Evolutionary conservation across 2,888 invertebrate species (phyloP).

Genomic region (Calephelis perditalis): DNA sequence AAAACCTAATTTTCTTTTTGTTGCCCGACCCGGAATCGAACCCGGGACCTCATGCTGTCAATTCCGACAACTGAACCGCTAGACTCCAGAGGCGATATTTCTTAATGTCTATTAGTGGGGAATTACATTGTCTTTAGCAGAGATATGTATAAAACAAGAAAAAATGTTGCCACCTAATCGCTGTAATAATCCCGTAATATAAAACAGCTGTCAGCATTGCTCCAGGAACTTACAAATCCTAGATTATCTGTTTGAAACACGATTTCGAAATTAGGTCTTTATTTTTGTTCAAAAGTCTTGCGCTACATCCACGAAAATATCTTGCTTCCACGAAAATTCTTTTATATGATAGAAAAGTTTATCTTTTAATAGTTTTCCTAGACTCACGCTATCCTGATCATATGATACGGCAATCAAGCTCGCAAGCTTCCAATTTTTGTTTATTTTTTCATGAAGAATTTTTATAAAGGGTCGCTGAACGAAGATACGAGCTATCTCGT

Average conservation of each 20-base stretch:
- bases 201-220: conserved; percentile 39
- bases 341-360: not conserved
- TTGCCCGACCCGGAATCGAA: no score
- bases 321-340: conserved; percentile 1
- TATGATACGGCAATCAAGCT: conserved; percentile 1
- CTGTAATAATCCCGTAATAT: conserved; percentile 52
- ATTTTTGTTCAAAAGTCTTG: conserved; percentile 48
- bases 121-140: no score
- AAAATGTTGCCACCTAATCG: conserved; percentile 31
- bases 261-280: conserved; percentile 58
- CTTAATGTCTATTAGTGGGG: no score
- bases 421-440: conserved; percentile 3
- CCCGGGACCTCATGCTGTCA: no score
- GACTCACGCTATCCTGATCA: conserved; percentile 5
- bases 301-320: not conserved
- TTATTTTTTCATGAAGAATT: not conserved
- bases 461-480: not conserved
- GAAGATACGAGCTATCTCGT: no score
- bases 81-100: no score
- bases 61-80: no score
- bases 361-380: conserved; percentile 12
- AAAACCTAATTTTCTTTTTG: no score
- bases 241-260: conserved; percentile 63
- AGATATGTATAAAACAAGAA: not conserved
- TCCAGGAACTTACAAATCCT: conserved; percentile 57